These are phyloP conservation scores for Globodera ellingtonae DNA, from an alignment of 1,140 invertebrate genomes.

Conservation along the genomic window DNA sequence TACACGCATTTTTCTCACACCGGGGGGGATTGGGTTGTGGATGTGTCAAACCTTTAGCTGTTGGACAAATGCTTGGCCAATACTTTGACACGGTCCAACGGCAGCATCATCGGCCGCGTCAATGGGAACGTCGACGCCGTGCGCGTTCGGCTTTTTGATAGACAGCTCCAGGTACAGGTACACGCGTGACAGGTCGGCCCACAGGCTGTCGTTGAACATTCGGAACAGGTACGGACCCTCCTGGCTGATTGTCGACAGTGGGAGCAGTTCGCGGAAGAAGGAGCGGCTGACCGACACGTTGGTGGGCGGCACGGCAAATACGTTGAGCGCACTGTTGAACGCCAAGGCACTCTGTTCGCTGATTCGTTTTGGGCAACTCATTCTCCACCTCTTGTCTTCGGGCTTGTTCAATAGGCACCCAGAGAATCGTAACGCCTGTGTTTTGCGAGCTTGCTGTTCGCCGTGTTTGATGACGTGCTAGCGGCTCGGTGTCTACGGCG, in stretches of 20 bases:
- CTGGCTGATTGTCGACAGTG: conserved; percentile 28
- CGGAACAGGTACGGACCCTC: conserved; percentile 26
- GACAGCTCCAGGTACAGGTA: conserved; percentile 35
- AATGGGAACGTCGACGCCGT: neutral
- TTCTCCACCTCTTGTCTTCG: neutral
- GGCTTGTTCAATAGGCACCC: neutral
- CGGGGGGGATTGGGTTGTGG: neutral
- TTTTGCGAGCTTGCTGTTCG: no score
- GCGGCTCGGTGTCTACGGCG: no score
- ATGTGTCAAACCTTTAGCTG: conserved; percentile 33
- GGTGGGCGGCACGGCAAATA: conserved; percentile 39
- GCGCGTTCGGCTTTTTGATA: conserved; percentile 11
- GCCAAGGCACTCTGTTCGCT: conserved; percentile 11
- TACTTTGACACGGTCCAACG: conserved; percentile 31
- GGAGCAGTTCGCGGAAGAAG: conserved; percentile 29
- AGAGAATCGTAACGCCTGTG: neutral
- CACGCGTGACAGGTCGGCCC: conserved; percentile 30
- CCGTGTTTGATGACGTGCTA: no score
- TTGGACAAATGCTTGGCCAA: conserved; percentile 42
- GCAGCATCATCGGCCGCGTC: neutral
- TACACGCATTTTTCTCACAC: no score
- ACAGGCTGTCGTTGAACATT: conserved; percentile 30
- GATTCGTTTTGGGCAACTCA: neutral
- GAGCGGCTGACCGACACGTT: conserved; percentile 33
- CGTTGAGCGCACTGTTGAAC: conserved; percentile 32